Base-by-base conservation (phyloP, 1,140 invertebrate species). In the Ceratitis capitata region DNA sequence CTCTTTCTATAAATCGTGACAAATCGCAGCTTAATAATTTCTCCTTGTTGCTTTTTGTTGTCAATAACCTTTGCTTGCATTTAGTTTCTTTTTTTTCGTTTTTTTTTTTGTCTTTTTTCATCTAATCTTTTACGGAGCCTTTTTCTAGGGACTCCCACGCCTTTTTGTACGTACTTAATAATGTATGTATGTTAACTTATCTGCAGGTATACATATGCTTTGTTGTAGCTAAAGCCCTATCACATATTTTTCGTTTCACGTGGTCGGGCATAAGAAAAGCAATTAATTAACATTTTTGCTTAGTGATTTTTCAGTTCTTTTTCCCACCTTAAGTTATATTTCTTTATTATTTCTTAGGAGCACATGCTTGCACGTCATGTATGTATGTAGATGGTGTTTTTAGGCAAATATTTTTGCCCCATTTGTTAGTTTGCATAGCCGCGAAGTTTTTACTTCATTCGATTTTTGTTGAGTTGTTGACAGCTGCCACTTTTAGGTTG, bases 401-500 rank as follows among this genome's bases (percentile, higher is more conserved):
- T 69, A 29, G 14, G 14, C 39, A n/a, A 42, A 39, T 69, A 19
- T 69, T 69, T 29, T 10, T 35, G 1, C 35, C 32, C 9, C 61
- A 42, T 39, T 32, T 26, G 29, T n/a, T 1, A 0, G 14, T 39
- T 39, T 19, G 35, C 61, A 39, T 35, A 10, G 35, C 0, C 10
- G 35, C 16, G 23, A 0, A 14, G n/a, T 23, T 23, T 78, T 78
- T 74, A 14, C 14, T 78, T 45, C 19, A 3, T 23, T 23, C 2
- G 7, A 45, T 45, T 78, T 42, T 42, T 10, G 39, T 45, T 47
- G 19, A 78, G 69, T 78, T 78, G 69, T 78, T 78, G 69, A 78
- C 39, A 78, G 69, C 69, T 78, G 69, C 23, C 69, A 78, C 39
- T 78, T 78, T 78, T 45, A 78, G n/a, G 69, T 78, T 78, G 69